Percentiles rank a stretch among this genome's conserved stretches.
phyloP scores from a whole-genome alignment of 2,797 vertebrate genomes.

The Sebastes matsubarae region DNA sequence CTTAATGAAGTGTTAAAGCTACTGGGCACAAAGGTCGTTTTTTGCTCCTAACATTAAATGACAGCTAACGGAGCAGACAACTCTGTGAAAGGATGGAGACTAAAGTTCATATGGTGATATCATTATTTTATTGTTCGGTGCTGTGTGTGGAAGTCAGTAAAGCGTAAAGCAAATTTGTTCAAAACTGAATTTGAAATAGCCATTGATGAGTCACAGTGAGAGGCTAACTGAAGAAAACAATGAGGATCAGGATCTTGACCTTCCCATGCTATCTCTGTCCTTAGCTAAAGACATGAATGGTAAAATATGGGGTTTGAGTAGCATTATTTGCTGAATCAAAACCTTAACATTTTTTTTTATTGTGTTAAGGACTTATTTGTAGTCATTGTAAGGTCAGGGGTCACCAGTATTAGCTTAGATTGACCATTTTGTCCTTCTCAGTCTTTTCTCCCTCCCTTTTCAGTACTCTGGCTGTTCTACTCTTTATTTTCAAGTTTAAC shows the following conservation, averaged over 20 bases:
- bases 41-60: slow-evolving; percentile 65
- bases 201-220: slow-evolving; percentile 64
- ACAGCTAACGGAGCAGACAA: slow-evolving; percentile 73
- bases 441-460: background rate
- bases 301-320: background rate
- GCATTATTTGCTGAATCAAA: background rate
- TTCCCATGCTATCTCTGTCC: background rate
- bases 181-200: slow-evolving; percentile 38
- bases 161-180: slow-evolving; percentile 53
- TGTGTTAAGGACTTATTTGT: background rate
- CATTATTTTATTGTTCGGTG: slow-evolving; percentile 64
- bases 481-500: slow-evolving; percentile 4
- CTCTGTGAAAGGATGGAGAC: slow-evolving; percentile 49
- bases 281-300: background rate
- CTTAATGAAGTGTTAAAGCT: slow-evolving; percentile 78
- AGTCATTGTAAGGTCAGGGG: background rate
- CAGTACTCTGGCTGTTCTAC: background rate
- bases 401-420: background rate
- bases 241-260: slow-evolving; percentile 20
- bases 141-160: slow-evolving; percentile 53
- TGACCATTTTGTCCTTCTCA: background rate
- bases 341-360: background rate
- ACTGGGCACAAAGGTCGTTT: slow-evolving; percentile 61
- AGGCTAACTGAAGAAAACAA: slow-evolving; percentile 52
- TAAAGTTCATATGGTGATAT: slow-evolving; percentile 68